Base-by-base conservation (phyloP, 2,113 vertebrate genomes). In the Strix aluco region DNA sequence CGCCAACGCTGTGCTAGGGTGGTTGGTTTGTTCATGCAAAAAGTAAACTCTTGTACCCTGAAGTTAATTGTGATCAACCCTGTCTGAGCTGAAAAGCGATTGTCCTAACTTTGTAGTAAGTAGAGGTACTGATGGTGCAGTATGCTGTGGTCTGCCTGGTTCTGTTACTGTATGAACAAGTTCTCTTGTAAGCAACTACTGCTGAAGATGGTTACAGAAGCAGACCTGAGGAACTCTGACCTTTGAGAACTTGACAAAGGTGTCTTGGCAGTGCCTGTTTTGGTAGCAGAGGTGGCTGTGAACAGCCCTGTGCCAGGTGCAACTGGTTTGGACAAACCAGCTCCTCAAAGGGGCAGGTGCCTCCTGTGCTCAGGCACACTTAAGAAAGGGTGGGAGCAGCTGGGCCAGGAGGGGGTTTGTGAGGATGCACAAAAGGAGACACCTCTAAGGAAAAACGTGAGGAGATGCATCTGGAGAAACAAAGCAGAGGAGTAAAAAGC, bases 71-170 rank as follows among this genome's bases (percentile, higher is more conserved):
- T 9, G 69, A 69, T 21, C 44, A 27, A 5, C 23, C 9, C 36
- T 55, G 8, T 46, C 0, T 15, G 55, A 62, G 32, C 6, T 77
- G 57, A 40, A 52, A 75, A 81, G 42, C 1, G 3, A 59, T 23
- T 66, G n/a, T 51, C 54, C 30, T 72, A 8, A 29, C 9, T 75
- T 12, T 14, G 10, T 5, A 59, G 63, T 42, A 67, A 59, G 22
- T 1, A 51, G 55, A 78, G 40, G 23, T 38, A 4, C 26, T 5
- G 8, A 0, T 1, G 5, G 23, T 4, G 1, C 42, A 27, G 3
- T 11, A 5, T n/a, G 21, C 52, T 67, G 11, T 30, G 10, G 42
- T 34, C 26, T 65, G 16, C 46, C 46, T 61, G 9, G 8, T 42
- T 62, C 74, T 81, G 25, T 32, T 75, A n/a, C 59, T 55, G 27